Conservation (phyloP, 2,888 invertebrate genomes). For the Osmoderma eremita region DNA sequence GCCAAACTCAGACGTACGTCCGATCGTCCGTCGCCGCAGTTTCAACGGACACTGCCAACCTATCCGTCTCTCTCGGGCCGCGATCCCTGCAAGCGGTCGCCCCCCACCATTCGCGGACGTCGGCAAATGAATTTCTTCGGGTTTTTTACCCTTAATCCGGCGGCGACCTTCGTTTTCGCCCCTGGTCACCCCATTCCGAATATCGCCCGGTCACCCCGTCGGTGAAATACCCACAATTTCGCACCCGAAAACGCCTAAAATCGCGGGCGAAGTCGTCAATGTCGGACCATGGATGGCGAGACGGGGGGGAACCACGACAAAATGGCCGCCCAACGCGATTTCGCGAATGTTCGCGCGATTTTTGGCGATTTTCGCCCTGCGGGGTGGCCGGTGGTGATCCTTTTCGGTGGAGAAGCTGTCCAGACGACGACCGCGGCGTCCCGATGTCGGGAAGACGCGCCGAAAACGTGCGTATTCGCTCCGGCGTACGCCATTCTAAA, state of each 20-base stretch:
- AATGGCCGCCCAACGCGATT: conserved; percentile 59
- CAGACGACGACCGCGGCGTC: not conserved
- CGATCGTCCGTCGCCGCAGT: conserved; percentile 30
- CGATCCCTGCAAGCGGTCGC: conserved; percentile 41
- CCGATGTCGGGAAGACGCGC: not conserved
- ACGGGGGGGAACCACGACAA: conserved; percentile 57
- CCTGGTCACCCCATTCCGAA: conserved; percentile 2
- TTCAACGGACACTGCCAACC: conserved; percentile 39
- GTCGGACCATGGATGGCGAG: conserved; percentile 57
- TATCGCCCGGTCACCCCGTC: not conserved
- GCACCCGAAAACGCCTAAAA: conserved; percentile 52
- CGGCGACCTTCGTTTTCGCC: conserved; percentile 25
- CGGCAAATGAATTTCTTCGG: conserved; percentile 42
- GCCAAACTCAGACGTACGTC: conserved; percentile 33
- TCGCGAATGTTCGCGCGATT: conserved; percentile 34
- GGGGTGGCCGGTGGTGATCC: conserved; percentile 22
- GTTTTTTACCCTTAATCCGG: conserved; percentile 41
- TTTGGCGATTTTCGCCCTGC: conserved; percentile 22
- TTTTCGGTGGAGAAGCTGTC: conserved; percentile 8
- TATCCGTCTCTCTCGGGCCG: conserved; percentile 19
- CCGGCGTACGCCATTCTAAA: conserved; percentile 29
- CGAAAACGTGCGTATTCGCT: conserved; percentile 21
- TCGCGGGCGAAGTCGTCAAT: conserved; percentile 52
- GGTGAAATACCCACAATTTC: conserved; percentile 43
- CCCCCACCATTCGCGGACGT: conserved; percentile 45